Percentiles rank a stretch among this genome's conserved stretches.
Evolutionary conservation across 2,113 vertebrate genomes (phyloP).

Genomic region (Heterocephalus glaber): DNA sequence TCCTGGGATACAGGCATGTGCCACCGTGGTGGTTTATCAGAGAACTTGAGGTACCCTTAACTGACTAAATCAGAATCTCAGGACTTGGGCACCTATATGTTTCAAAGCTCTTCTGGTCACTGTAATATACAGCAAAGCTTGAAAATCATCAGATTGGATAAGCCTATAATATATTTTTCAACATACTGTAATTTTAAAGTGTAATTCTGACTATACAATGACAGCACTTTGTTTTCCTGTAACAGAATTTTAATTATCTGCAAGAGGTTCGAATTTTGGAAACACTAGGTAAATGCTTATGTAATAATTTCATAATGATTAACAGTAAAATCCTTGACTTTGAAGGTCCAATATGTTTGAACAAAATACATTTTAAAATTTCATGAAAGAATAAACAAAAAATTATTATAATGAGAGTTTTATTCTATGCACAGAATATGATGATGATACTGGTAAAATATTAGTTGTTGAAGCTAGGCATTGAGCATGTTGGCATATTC

Average conservation of each 20-base stretch:
- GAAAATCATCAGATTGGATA: background rate
- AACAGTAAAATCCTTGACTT: slow-evolving; percentile 2
- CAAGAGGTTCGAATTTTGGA: slow-evolving; percentile 46
- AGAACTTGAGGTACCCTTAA: background rate
- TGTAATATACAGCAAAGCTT: background rate
- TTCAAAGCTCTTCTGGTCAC: background rate
- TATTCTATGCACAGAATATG: slow-evolving; percentile 25
- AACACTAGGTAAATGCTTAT: background rate
- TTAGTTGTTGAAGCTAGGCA: slow-evolving; percentile 37
- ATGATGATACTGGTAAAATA: background rate
- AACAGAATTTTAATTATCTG: slow-evolving; percentile 10
- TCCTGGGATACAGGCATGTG: background rate
- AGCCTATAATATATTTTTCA: slow-evolving; percentile 15
- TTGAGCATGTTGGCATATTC: background rate
- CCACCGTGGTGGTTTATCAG: background rate
- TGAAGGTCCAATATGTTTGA: slow-evolving; percentile 19
- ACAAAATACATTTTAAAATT: slow-evolving; percentile 41
- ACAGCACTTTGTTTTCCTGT: background rate
- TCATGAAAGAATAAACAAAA: slow-evolving; percentile 5
- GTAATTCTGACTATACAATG: background rate
- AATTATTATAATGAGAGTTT: slow-evolving; percentile 38
- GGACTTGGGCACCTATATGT: background rate
- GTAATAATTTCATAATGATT: slow-evolving; percentile 48
- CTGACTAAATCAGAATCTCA: background rate
- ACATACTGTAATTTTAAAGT: background rate